Conservation (phyloP, 1,140 invertebrate species). For the Latrodectus geometricus region DNA sequence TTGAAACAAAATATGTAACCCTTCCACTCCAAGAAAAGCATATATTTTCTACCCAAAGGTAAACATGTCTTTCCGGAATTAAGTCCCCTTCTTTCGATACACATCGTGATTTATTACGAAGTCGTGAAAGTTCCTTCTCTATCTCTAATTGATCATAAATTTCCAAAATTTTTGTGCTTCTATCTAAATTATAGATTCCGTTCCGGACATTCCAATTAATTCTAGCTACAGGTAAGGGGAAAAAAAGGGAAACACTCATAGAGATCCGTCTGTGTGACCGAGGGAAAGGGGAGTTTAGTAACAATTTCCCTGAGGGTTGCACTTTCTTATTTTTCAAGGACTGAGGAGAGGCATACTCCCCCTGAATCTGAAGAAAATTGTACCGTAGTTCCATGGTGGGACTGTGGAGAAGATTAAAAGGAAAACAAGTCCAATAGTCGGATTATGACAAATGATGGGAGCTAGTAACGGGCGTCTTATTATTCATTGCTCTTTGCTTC, state of each 20-base stretch:
- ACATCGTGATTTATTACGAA: slow-evolving; percentile 53
- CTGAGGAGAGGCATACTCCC: neutral
- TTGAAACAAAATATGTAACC: neutral
- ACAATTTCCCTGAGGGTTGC: neutral
- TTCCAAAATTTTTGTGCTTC: slow-evolving; percentile 33
- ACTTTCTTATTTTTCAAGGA: neutral
- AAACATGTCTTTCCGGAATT: slow-evolving; percentile 25
- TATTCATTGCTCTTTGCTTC: slow-evolving; percentile 58
- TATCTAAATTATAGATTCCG: slow-evolving; percentile 23
- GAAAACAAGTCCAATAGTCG: slow-evolving; percentile 13
- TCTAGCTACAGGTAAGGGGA: slow-evolving; percentile 35
- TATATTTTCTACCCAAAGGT: slow-evolving; percentile 19
- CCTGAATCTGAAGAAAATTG: slow-evolving; percentile 46
- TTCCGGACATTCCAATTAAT: slow-evolving; percentile 27
- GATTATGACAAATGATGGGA: slow-evolving; percentile 60
- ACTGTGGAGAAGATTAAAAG: slow-evolving; percentile 8
- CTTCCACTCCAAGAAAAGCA: slow-evolving; percentile 36
- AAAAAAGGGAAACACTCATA: slow-evolving; percentile 22
- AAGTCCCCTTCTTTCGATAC: slow-evolving; percentile 40
- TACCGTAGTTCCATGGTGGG: slow-evolving; percentile 27
- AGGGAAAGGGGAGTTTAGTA: neutral
- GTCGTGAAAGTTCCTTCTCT: slow-evolving; percentile 43
- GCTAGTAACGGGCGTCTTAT: slow-evolving; percentile 49
- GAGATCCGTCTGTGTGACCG: neutral
- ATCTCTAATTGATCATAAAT: slow-evolving; percentile 49